Evolutionary conservation across 2,113 vertebrate species (phyloP), one percentile per base, ranked within the genome.

Genomic region (Psophia crepitans): DNA sequence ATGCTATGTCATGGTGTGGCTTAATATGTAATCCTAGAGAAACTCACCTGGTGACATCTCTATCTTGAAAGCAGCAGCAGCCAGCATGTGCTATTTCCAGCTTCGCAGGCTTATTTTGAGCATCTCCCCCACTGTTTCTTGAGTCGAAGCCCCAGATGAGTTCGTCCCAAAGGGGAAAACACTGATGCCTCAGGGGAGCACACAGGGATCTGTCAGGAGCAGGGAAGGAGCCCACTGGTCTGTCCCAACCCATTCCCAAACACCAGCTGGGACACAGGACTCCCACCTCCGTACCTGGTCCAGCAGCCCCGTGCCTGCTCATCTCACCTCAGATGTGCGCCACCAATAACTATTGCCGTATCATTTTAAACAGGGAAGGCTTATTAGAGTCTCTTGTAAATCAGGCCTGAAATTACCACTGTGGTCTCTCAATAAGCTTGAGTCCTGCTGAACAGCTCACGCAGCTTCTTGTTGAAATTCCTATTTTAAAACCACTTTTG

Each of bases 1-100:
- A 2, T 48, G 69, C 46, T 56, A 17, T 0, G 0, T 56, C 68
- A 32, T 22, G 23, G 39, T 11, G 20, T 60, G 57, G 53, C 69
- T 84, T 70, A 81, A 81, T 70, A 37, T 12, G 51, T 64, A 51
- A 84, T 44, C 51, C 76, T 66, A 30, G 83, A 92, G 56, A 39
- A 89, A 76, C 84, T 93, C 91, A 95, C 91, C 89, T 93, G 89
- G 65, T 87, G 70, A 87, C 70, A 82, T 57, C 87, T 93, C 60
- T 84, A 84, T 89, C 91, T 85, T 6, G 84, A 49, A 64, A 91
- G 84, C 60, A 76, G 73, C 81, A 76, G 89, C 80, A 66, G 77
- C 53, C 9, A 0, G 18, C 3, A 33, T 89, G 27, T 73, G 65
- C 74, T 94, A 89, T 91, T 96, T 94, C 82, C 92, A 93, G 87